Evolutionary conservation across 2,113 vertebrate genomes (phyloP).

Genomic region (Zapornia atra): DNA sequence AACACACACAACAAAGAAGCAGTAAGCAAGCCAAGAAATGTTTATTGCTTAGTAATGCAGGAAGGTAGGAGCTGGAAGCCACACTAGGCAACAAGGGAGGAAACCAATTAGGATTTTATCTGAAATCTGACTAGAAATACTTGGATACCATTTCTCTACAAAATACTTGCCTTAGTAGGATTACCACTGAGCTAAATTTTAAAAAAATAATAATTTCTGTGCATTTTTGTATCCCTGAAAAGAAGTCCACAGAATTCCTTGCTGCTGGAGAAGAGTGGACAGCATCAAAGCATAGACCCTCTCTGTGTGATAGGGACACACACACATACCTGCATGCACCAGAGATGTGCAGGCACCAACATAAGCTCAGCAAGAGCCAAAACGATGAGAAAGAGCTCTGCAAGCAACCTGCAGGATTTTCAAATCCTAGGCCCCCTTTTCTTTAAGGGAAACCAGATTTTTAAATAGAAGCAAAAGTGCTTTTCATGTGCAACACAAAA

Average conservation of each 20-base stretch:
- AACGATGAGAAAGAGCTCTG: background rate
- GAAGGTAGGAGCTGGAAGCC: background rate
- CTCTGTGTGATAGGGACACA: background rate
- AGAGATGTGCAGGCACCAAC: background rate
- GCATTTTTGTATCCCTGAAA: background rate
- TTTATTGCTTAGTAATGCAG: conserved; percentile 8
- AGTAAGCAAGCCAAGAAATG: conserved; percentile 10
- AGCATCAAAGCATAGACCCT: background rate
- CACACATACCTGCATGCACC: background rate
- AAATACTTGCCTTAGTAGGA: background rate
- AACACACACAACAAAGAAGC: background rate
- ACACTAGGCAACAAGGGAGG: background rate
- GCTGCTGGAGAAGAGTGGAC: background rate
- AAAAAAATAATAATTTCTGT: background rate
- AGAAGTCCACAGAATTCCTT: background rate
- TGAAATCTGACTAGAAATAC: background rate
- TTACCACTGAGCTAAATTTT: background rate
- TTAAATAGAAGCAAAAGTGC: background rate
- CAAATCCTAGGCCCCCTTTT: background rate
- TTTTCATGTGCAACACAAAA: background rate
- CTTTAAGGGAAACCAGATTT: background rate
- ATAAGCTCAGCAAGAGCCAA: background rate
- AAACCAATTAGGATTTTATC: conserved; percentile 1
- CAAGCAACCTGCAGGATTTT: background rate
- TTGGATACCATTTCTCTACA: background rate